Conservation (phyloP, 2,797 vertebrate genomes). For the Hydrocynus forskahlii region DNA sequence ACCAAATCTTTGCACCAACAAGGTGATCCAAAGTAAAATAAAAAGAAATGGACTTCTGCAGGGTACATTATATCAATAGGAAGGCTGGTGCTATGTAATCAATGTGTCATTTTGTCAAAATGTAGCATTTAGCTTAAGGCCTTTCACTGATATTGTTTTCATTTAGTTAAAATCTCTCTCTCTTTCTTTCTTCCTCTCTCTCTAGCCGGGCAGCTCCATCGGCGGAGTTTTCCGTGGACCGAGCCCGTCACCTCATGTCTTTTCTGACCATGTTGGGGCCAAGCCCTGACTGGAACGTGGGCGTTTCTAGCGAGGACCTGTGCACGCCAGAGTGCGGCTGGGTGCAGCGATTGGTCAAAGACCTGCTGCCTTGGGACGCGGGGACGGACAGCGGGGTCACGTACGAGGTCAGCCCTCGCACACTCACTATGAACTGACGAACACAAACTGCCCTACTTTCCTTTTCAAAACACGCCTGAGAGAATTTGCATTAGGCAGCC, state of each 20-base stretch:
- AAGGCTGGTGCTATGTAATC: too few relatives aligned
- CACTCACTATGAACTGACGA: not conserved
- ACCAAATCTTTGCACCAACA: too few relatives aligned
- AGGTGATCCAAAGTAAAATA: too few relatives aligned
- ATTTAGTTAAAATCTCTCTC: not conserved
- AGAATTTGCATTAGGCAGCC: too few relatives aligned
- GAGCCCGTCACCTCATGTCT: conserved; percentile 85
- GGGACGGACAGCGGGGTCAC: conserved; percentile 92
- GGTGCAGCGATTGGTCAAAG: conserved; percentile 90
- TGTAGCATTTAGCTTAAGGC: too few relatives aligned
- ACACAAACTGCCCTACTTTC: not conserved
- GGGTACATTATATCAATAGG: too few relatives aligned
- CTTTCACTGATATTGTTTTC: not conserved
- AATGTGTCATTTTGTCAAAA: too few relatives aligned
- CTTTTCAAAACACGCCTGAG: too few relatives aligned
- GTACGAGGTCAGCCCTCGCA: conserved; percentile 83
- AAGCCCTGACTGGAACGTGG: conserved; percentile 97
- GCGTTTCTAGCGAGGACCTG: conserved; percentile 90
- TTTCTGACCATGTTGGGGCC: conserved; percentile 96
- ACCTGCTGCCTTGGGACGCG: conserved; percentile 95
- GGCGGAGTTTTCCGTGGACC: conserved; percentile 88
- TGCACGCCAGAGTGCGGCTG: conserved; percentile 96
- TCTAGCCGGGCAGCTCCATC: conserved; percentile 87
- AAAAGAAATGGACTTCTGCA: too few relatives aligned
- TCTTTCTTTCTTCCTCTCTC: conserved; percentile 17